These are phyloP conservation scores for Antennarius striatus DNA, from an alignment of 2,113 vertebrate genomes.

Conservation along the genomic window DNA sequence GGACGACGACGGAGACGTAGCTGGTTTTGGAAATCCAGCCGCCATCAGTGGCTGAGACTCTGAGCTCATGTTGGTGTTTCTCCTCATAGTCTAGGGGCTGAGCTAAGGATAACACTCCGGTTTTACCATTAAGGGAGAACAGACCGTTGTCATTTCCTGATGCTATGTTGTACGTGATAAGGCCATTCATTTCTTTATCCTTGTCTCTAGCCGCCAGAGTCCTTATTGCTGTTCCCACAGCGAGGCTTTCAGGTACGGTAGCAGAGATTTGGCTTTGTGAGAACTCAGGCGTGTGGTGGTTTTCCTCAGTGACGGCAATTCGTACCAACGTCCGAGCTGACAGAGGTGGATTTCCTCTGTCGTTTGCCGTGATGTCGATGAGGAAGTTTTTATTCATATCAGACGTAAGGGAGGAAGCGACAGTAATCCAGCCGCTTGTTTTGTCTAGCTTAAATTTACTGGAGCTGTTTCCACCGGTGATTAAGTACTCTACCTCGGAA, in stretches of 20 bases:
- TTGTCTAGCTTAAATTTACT: constrained; percentile 88
- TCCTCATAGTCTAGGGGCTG: constrained; percentile 89
- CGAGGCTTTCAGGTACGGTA: constrained; percentile 87
- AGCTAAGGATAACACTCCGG: constrained; percentile 85
- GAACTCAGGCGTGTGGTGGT: constrained; percentile 94
- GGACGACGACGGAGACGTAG: constrained; percentile 85
- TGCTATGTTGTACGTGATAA: constrained; percentile 87
- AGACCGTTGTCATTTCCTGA: constrained; percentile 87
- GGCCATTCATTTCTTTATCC: constrained; percentile 91
- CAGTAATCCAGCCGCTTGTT: constrained; percentile 88
- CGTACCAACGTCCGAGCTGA: constrained; percentile 81
- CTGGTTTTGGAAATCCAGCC: constrained; percentile 94
- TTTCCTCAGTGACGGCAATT: constrained; percentile 93
- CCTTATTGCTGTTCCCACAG: constrained; percentile 84
- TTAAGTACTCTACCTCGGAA: constrained; percentile 89
- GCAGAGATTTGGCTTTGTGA: constrained; percentile 89
- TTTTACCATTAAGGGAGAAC: constrained; percentile 89
- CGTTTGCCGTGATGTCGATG: constrained; percentile 86
- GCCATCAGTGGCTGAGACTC: constrained; percentile 88
- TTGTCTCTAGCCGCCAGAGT: constrained; percentile 91
- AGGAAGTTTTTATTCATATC: constrained; percentile 87
- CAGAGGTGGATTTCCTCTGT: constrained; percentile 93
- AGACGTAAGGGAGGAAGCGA: constrained; percentile 86
- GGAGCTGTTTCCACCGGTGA: constrained; percentile 83
- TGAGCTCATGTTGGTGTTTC: constrained; percentile 86